Conservation (phyloP, 2,797 vertebrate species). For the Delichon dasypus region DNA sequence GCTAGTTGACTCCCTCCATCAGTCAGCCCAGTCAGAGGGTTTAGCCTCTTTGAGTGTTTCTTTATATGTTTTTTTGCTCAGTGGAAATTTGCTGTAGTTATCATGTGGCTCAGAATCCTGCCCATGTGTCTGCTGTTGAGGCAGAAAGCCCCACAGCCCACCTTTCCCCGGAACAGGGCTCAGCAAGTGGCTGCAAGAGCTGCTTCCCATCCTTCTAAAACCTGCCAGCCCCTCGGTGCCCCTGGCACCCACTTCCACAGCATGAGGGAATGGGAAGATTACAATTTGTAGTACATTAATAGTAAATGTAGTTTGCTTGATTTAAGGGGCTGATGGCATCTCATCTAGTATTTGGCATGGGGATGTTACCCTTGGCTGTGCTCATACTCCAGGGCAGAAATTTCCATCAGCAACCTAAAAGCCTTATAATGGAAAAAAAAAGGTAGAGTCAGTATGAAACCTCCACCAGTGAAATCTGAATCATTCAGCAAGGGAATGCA, state of each 20-base stretch:
- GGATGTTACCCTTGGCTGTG: constrained; percentile 41
- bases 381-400: not conserved
- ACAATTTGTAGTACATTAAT: not conserved
- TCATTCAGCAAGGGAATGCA: not conserved
- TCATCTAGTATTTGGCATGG: constrained; percentile 21
- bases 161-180: not conserved
- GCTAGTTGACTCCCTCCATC: constrained; percentile 23
- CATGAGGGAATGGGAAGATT: not conserved
- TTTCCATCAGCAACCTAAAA: constrained; percentile 46
- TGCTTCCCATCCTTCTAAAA: not conserved
- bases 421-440: not conserved
- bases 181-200: not conserved
- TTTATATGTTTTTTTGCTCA: not conserved
- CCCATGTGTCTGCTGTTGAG: not conserved
- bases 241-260: not conserved
- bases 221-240: not conserved
- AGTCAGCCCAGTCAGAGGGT: not conserved
- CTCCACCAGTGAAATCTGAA: not conserved
- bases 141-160: not conserved
- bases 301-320: not conserved
- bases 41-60: not conserved
- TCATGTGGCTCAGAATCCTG: not conserved
- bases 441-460: not conserved
- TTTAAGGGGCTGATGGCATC: not conserved
- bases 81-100: not conserved